Evolutionary conservation across 2,797 vertebrate species (phyloP), one percentile per base, ranked within the genome.

Genomic region (Cirrhinus molitorella): DNA sequence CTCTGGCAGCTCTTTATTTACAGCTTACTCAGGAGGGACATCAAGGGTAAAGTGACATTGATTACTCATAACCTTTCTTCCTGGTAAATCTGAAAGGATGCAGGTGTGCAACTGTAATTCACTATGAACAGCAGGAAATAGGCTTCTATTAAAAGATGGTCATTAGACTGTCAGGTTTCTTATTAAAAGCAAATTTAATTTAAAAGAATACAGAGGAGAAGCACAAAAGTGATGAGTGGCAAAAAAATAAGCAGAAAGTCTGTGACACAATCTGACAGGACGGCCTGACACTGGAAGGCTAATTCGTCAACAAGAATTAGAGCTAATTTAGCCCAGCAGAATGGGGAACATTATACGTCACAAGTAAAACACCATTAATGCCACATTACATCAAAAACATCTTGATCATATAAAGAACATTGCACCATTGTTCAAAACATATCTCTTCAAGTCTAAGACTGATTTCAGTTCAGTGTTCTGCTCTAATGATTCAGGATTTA

Each of bases 251-350:
- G 21, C 3, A 43, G 43, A 31, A 37, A 45, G 2, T 83, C 23
- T 75, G 51, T 75, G 71, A 82, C 71, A 71, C n/a, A 65, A 43
- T 37, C 31, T 43, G 34, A 55, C 59, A 55, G 80, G 63, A 55
- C 73, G 34, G 73, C 12, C 10, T 83, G 73, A 77, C 73, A 68
- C 72, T 25, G 51, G 37, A 68, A 6, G 37, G 63, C 25, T 70
- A 45, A 53, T 76, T 37, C 4, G 25, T 31, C 28, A 51, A 34
- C 28, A 17, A 53, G 45, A 40, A 81, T 61, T n/a, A 81, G 40
- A 74, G 31, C n/a, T 81, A 34, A 81, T 31, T 81, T n/a, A 19
- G 47, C 43, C 68, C 47, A 61, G 53, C 23, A 45, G 37, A 17
- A 7, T n/a, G 3, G 19, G 7, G 34, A n/a, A 67, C n/a, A 21